Percentiles rank a stretch among this genome's conserved stretches.
Evolutionary conservation across 2,113 vertebrate genomes (phyloP).

Genomic region (Grammomys dolichurus): DNA sequence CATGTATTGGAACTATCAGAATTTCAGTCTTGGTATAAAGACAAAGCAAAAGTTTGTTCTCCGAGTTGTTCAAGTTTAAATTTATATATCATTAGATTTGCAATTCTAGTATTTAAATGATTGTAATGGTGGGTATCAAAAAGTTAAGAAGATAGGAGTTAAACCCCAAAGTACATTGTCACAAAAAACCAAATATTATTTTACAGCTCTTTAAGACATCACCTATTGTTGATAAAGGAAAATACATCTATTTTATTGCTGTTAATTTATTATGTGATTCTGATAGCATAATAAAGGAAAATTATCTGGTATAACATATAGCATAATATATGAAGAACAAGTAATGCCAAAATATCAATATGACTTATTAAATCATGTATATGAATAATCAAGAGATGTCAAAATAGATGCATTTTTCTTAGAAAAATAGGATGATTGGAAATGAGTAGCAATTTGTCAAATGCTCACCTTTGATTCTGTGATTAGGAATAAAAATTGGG

Average conservation of each 20-base stretch:
- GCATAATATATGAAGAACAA: constrained; percentile 25
- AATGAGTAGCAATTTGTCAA: background rate
- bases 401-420: background rate
- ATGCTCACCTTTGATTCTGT: constrained; percentile 51
- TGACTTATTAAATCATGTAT: constrained; percentile 34
- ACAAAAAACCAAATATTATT: constrained; percentile 14
- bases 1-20: background rate
- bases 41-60: background rate
- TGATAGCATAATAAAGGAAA: background rate
- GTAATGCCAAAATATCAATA: constrained; percentile 24
- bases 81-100: background rate
- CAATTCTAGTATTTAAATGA: background rate
- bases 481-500: constrained; percentile 53
- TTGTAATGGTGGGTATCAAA: background rate
- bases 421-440: constrained; percentile 56
- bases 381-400: constrained; percentile 54
- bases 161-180: background rate
- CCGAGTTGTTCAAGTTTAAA: background rate
- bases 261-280: constrained; percentile 27
- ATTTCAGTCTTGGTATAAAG: constrained; percentile 33
- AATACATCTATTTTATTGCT: background rate
- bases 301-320: constrained; percentile 16
- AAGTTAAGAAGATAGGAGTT: background rate
- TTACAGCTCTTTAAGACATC: background rate
- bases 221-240: background rate